Conservation (phyloP, 2,888 invertebrate genomes). For the Teleiodes luculella region DNA sequence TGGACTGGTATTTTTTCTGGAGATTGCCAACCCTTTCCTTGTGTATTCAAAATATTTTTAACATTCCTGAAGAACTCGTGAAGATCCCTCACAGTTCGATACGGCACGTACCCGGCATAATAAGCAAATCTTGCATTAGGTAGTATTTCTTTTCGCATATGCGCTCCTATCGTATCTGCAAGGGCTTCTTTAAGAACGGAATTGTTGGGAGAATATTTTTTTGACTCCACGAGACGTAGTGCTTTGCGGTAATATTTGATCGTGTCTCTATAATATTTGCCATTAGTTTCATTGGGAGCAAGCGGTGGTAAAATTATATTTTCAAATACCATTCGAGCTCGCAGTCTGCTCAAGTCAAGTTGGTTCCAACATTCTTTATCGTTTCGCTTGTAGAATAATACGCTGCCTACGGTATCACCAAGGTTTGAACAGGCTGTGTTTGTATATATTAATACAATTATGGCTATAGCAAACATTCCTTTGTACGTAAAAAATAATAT, state of each 20-base stretch:
- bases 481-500: neutral
- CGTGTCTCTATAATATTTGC: constrained; percentile 44
- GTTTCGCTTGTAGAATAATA: constrained; percentile 48
- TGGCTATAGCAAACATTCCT: constrained; percentile 51
- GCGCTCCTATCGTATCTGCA: constrained; percentile 60
- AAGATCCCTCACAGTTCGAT: constrained; percentile 44
- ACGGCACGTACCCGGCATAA: constrained; percentile 64
- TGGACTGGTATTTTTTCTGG: constrained; percentile 44
- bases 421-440: constrained; percentile 30
- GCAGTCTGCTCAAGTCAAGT: constrained; percentile 54
- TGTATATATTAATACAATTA: constrained; percentile 42
- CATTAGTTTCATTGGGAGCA: constrained; percentile 48
- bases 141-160: constrained; percentile 54
- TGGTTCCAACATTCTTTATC: constrained; percentile 53
- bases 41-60: constrained; percentile 54
- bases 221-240: constrained; percentile 34
- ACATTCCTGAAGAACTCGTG: constrained; percentile 52
- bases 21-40: constrained; percentile 60
- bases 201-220: constrained; percentile 32
- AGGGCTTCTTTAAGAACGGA: constrained; percentile 50
- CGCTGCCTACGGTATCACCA: constrained; percentile 50
- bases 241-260: constrained; percentile 51
- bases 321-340: constrained; percentile 56
- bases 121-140: constrained; percentile 61
- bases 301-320: constrained; percentile 42